phyloP scores from a whole-genome alignment of 2,797 vertebrate species.

The Rhinophrynus dorsalis region DNA sequence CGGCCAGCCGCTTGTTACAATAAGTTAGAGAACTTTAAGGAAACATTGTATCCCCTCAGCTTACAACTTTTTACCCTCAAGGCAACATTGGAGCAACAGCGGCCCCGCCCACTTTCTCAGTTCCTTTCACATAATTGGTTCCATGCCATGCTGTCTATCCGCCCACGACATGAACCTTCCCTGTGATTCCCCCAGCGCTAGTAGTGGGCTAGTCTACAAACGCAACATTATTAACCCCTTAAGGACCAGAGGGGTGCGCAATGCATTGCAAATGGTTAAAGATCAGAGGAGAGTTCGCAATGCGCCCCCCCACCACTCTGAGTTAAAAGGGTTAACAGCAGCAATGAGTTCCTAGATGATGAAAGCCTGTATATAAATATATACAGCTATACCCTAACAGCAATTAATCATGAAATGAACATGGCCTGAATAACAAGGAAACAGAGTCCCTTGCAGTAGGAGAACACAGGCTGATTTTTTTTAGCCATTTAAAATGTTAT shows the following conservation, averaged over 20 bases:
- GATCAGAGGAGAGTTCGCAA: no score
- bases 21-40: not conserved
- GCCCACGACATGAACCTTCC: not conserved
- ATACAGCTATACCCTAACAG: not conserved
- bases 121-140: not conserved
- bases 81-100: not conserved
- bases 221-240: no score
- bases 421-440: not conserved
- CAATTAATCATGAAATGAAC: slow-evolving; percentile 10
- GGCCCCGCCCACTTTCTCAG: not conserved
- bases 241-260: no score
- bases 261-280: no score
- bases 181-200: not conserved
- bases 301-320: no score
- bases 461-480: no score
- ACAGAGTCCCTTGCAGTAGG: not conserved
- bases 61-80: not conserved
- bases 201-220: no score
- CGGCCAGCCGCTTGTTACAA: not conserved
- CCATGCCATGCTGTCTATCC: not conserved
- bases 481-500: no score
- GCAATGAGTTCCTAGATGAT: not conserved
- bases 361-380: not conserved
- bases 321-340: no score
- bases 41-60: not conserved